Percentiles rank a stretch among this genome's conserved stretches.
phyloP scores from a whole-genome alignment of 2,888 invertebrate species.

The Diarsia brunnea region DNA sequence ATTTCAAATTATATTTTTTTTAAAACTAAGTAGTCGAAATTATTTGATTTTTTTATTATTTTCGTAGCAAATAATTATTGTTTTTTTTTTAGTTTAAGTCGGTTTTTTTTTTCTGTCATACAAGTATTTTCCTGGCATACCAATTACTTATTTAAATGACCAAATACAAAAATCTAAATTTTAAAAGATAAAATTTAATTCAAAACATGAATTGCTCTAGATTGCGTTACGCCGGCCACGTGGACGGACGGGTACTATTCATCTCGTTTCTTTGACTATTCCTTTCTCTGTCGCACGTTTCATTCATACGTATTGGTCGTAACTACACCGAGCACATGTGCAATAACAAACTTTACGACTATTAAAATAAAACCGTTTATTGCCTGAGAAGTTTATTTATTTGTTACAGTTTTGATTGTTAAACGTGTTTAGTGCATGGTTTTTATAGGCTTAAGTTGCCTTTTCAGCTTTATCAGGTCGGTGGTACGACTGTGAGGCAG shows the following conservation, averaged over 20 bases:
- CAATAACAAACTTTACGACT: conserved; percentile 88
- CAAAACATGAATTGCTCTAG: conserved; percentile 81
- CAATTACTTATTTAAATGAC: no score
- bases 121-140: background rate
- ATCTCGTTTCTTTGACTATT: conserved; percentile 78
- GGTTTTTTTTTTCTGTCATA: background rate
- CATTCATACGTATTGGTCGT: conserved; percentile 87
- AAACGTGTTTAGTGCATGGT: conserved; percentile 90
- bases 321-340: conserved; percentile 84
- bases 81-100: background rate
- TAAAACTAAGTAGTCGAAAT: no score
- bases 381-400: conserved; percentile 88
- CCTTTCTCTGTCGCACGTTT: conserved; percentile 82
- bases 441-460: conserved; percentile 91
- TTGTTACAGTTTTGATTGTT: conserved; percentile 87
- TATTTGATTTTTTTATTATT: background rate
- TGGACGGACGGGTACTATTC: conserved; percentile 83
- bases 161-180: background rate
- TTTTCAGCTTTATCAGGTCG: conserved; percentile 91
- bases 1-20: background rate
- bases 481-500: conserved; percentile 89
- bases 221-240: conserved; percentile 86
- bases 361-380: conserved; percentile 89
- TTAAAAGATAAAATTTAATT: conserved; percentile 37
- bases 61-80: background rate